Evolutionary conservation across 2,797 vertebrate genomes (phyloP).

Genomic region (Ficedula albicollis): DNA sequence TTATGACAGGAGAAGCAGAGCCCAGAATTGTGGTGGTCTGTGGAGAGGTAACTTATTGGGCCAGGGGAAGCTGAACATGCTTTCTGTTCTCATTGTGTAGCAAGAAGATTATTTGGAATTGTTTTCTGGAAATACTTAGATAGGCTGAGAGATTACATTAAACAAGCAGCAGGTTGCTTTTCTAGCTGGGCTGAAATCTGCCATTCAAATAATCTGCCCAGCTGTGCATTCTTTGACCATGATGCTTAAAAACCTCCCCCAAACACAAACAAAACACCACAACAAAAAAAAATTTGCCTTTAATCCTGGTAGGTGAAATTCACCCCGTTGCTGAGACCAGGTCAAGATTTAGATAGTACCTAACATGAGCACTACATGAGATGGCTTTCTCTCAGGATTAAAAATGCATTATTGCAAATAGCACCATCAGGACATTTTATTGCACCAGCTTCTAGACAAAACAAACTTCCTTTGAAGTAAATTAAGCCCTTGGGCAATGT

Average conservation of each 20-base stretch:
- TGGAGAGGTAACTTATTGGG: background rate
- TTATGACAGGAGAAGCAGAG: background rate
- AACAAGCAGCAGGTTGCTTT: slow-evolving; percentile 21
- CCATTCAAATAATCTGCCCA: slow-evolving; percentile 48
- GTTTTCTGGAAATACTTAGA: background rate
- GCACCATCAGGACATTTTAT: slow-evolving; percentile 54
- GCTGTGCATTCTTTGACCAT: slow-evolving; percentile 46
- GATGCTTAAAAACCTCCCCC: background rate
- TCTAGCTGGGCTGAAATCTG: slow-evolving; percentile 18
- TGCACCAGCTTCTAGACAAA: slow-evolving; percentile 49
- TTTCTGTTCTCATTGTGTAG: background rate
- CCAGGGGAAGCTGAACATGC: background rate
- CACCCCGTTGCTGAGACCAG: background rate
- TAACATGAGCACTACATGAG: background rate
- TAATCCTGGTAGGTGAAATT: slow-evolving; percentile 33
- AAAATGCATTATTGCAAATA: slow-evolving; percentile 47
- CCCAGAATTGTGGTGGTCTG: background rate
- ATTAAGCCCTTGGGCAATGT: slow-evolving; percentile 41
- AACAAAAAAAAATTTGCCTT: background rate
- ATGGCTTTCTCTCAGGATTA: slow-evolving; percentile 21
- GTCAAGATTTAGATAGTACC: background rate
- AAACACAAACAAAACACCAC: background rate
- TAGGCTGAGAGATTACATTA: background rate
- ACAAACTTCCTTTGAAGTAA: slow-evolving; percentile 63
- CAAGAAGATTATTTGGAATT: background rate